Evolutionary conservation across 1,140 invertebrate genomes (phyloP), one percentile per base, ranked within the genome.

Genomic region (Homalodisca vitripennis): DNA sequence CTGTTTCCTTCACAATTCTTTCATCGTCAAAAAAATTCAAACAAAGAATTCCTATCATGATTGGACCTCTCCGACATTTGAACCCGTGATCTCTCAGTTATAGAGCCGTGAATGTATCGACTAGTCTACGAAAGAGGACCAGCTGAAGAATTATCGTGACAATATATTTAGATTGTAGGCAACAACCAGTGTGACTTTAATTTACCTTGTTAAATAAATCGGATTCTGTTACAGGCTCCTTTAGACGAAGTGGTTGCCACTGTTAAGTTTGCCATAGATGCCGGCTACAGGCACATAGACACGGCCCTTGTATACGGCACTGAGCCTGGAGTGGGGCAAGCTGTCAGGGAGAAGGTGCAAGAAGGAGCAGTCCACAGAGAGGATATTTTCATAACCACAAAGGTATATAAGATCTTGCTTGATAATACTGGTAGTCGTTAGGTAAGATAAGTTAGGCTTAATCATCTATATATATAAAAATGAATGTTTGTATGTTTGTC

Each of bases 251-350:
- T 88, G 0, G 76, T 77, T 27, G 71, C 80, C 68, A 86, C 86
- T 26, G 85, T 89, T 1, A 83, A 82, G 82, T 81, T 78, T 80
- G 93, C 92, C 41, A 86, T 94, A 62, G 84, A 90, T 75, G 80
- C 84, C 67, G 92, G 93, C 0, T 95, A 95, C 78, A 79, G 92
- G 1, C 91, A 93, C 78, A 85, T 95, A 74, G 92, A 95, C 78
- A 92, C 91, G 81, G 92, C 92, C 17, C 83, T 82, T 74, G 82
- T 88, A 22, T 94, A 94, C 77, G 77, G 81, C 57, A 97, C 96
- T 80, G 94, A 98, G 78, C 82, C 84, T 48, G 92, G 94, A 82
- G 86, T 98, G 24, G 95, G 94, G 0, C 80, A 80, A 67, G 93
- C 86, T 0, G 81, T 98, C 2, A 82, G 86, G 30, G 85, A 87